Evolutionary conservation across 2,113 vertebrate genomes (phyloP), one percentile per base, ranked within the genome.

Genomic region (Puffinus mauretanicus): DNA sequence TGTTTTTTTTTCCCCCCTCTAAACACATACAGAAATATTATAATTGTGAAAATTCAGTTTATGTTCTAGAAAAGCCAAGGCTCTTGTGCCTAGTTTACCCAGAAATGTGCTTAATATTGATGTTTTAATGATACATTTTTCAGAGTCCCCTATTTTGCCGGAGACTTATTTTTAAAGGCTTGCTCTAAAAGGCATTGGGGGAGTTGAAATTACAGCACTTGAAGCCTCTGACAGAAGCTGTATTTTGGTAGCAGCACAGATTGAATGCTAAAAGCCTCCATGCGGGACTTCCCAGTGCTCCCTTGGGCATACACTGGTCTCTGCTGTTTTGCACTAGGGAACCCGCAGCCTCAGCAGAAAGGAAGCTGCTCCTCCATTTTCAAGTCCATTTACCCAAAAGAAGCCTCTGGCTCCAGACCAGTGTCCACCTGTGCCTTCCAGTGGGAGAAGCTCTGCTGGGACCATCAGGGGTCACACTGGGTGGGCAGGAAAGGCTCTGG

Each of bases 221-320:
- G 55, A 12, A 64, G 55, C 11, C 83, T 36, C 30, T 61, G 78
- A 22, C 32, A 91, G 91, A 27, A 42, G 49, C 49, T 13, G 57
- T 51, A 3, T 42, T 54, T 57, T 13, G 26, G 75, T 2, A 34
- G 42, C 52, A 83, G 78, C 51, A 7, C 4, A 3, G 44, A 32
- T 12, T 6, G 16, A 42, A 3, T 2, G 16, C 32, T 8, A 2
- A 27, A 44, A 64, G 42, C 18, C 29, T 80, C 82, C 54, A 30
- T 1, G 0, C 0, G 17, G 49, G 7, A 22, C 8, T 49, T 38
- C 26, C 61, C 58, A 13, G 27, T 4, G 40, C 66, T 65, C 70
- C 29, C 32, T 7, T 4, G 8, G 4, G 22, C 42, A 26, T 6
- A 0, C 0, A 0, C 29, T 14, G 36, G 34, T 22, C 65, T 78